Evolutionary conservation across 64 coral and sea anemone genomes (phyloP).

Genomic region (Stichodactyla mertensii): DNA sequence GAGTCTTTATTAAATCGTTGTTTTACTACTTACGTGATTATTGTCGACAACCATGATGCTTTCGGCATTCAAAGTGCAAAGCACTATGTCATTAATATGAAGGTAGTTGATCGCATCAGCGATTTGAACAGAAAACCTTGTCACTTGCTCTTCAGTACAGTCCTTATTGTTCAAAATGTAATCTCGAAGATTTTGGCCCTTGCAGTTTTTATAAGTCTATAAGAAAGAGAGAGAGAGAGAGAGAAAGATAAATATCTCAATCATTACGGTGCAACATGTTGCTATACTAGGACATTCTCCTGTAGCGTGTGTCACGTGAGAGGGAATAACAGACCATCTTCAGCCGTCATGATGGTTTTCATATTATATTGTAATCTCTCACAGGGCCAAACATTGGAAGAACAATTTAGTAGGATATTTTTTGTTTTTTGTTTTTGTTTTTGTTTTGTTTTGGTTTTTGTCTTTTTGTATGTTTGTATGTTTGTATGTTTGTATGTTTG

Average conservation of each 20-base stretch:
- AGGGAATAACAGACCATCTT: no score
- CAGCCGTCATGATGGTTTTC: no score
- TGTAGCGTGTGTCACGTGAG: no score
- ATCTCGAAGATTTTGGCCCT: neutral
- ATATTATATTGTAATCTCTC: no score
- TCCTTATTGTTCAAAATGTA: neutral
- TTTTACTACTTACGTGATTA: neutral
- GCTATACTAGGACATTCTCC: no score
- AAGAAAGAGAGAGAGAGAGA: neutral
- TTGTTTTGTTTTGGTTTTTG: no score
- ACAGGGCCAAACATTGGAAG: no score
- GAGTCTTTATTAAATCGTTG: neutral
- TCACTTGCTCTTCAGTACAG: neutral
- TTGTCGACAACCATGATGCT: neutral
- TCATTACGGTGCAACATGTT: no score
- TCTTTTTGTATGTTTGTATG: no score
- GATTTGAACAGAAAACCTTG: neutral
- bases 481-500: no score
- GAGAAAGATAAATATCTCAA: neutral
- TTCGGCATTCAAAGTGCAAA: neutral
- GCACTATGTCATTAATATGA: neutral
- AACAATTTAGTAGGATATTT: no score
- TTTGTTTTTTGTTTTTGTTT: no score
- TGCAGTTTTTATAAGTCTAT: neutral
- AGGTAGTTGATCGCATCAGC: neutral